Conservation (phyloP, 2,888 invertebrate species). For the Synergus itoensis region DNA sequence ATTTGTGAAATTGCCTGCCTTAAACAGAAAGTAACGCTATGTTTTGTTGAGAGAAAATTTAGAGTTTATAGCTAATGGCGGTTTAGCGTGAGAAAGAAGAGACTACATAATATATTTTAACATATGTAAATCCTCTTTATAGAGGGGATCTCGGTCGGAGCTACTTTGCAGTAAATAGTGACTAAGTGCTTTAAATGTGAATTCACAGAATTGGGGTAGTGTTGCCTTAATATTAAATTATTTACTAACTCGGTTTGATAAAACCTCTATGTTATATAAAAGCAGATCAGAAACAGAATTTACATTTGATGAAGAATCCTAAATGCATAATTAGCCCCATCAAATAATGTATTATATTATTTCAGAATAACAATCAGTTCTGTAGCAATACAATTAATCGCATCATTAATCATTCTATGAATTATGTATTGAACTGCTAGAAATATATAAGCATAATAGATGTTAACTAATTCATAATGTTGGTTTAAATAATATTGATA, state of each 20-base stretch:
- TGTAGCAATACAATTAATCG: neutral
- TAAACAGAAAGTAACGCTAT: neutral
- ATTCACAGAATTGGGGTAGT: neutral
- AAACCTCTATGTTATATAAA: neutral
- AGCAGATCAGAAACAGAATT: neutral
- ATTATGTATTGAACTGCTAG: neutral
- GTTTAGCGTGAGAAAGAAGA: neutral
- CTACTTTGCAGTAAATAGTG: constrained; percentile 1
- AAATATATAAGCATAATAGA: too few species aligned
- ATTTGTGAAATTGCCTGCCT: neutral
- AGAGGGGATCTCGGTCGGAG: constrained; percentile 15
- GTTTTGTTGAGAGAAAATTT: neutral
- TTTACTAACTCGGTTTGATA: neutral
- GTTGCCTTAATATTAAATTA: neutral
- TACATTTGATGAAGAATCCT: neutral
- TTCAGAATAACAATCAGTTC: neutral
- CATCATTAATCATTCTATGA: neutral
- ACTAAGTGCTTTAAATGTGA: neutral
- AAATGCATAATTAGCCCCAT: neutral
- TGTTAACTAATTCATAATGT: too few species aligned
- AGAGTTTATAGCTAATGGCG: neutral
- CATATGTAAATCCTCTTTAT: constrained; percentile 28
- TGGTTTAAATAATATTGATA: too few species aligned
- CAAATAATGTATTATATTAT: neutral
- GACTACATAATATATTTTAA: constrained; percentile 13